phyloP scores from a whole-genome alignment of 2,113 vertebrate species.

The Lophochroa leadbeateri region DNA sequence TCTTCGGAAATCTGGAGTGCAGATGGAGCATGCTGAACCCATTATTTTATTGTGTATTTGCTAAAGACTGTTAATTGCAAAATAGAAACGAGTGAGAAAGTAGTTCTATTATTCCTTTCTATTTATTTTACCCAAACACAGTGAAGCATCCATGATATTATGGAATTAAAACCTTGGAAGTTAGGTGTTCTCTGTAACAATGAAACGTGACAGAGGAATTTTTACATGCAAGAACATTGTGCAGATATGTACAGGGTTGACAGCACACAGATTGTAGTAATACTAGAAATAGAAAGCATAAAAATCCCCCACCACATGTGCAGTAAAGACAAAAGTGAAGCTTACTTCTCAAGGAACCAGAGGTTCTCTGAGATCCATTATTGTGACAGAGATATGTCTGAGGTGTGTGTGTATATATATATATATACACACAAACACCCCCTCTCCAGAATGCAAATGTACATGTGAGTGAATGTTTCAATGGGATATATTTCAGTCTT shows the following conservation, averaged over 20 bases:
- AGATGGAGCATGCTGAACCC: background rate
- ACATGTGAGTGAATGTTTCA: background rate
- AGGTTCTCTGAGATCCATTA: background rate
- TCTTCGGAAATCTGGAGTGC: background rate
- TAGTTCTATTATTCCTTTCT: background rate
- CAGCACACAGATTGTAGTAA: background rate
- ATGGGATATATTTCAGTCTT: background rate
- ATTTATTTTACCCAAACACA: background rate
- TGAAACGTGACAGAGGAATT: background rate
- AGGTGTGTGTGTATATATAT: too few relatives aligned
- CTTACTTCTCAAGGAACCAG: background rate
- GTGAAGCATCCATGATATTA: background rate
- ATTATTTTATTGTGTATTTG: background rate
- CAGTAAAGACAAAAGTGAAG: background rate
- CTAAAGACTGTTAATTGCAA: background rate
- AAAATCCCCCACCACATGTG: rapidly evolving
- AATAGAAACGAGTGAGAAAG: background rate
- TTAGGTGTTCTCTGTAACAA: background rate
- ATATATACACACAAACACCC: rapidly evolving
- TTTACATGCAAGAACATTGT: background rate
- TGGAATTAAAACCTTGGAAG: background rate
- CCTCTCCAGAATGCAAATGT: background rate
- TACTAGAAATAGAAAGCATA: background rate
- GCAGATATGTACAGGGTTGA: rapidly evolving
- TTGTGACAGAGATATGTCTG: background rate